Conservation (phyloP, 1,140 invertebrate genomes). For the Gryon sp. region DNA sequence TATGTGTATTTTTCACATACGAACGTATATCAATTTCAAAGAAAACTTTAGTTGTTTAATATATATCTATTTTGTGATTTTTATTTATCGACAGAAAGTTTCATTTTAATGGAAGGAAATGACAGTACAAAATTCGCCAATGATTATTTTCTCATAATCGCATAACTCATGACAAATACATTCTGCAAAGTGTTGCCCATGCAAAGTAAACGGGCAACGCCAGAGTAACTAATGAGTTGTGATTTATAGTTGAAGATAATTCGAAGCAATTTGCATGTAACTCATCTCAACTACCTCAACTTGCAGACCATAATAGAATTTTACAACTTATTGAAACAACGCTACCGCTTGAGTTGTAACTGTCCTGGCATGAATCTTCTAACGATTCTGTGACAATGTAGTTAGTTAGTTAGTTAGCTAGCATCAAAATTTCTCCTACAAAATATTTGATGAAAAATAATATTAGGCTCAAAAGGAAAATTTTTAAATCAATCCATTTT, state of each 20-base stretch:
- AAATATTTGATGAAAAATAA: too few relatives aligned
- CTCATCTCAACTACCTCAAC: conserved; percentile 32
- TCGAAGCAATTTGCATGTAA: conserved; percentile 47
- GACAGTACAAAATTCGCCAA: conserved; percentile 2
- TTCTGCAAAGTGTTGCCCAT: conserved; percentile 16
- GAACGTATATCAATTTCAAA: too few relatives aligned
- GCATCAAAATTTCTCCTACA: too few relatives aligned
- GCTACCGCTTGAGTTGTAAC: not conserved
- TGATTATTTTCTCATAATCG: conserved; percentile 14
- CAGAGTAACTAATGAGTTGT: conserved; percentile 29
- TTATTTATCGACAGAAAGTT: too few relatives aligned
- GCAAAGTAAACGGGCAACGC: conserved; percentile 24
- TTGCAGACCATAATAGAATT: conserved; percentile 34
- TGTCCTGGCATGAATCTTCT: too few relatives aligned
- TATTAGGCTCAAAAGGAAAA: not conserved
- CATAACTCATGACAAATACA: conserved; percentile 22
- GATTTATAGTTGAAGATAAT: conserved; percentile 38
- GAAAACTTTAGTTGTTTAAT: too few relatives aligned
- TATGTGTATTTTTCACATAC: too few relatives aligned
- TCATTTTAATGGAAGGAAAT: conserved; percentile 4
- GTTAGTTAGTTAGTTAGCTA: too few relatives aligned
- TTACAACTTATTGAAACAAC: conserved; percentile 31
- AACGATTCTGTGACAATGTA: too few relatives aligned
- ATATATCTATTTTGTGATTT: too few relatives aligned
- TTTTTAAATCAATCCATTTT: too few relatives aligned